Conservation (phyloP, 2,888 invertebrate species). For the Sialis fuliginosa region DNA sequence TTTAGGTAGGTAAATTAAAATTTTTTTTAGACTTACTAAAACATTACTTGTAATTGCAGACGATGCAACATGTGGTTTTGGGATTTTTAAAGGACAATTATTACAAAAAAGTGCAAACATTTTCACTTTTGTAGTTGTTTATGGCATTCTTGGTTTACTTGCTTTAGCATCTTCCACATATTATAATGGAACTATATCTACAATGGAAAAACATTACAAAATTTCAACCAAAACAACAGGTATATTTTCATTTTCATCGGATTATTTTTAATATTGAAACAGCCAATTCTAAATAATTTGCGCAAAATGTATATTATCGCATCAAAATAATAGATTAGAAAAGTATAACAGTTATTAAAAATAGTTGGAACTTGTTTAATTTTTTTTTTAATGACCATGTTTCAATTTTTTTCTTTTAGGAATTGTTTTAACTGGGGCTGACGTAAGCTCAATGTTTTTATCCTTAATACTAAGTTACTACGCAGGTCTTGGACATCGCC, state of each 20-base stretch:
- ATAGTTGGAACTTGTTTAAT: neutral
- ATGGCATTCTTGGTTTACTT: slow-evolving; percentile 47
- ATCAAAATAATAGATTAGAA: too few species aligned
- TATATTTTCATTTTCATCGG: slow-evolving; percentile 15
- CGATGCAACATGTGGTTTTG: slow-evolving; percentile 45
- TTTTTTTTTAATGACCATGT: too few species aligned
- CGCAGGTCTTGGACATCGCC: slow-evolving; percentile 50
- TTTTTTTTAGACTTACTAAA: too few species aligned
- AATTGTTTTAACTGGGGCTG: slow-evolving; percentile 54
- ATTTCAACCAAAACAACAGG: slow-evolving; percentile 53
- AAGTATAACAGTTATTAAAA: too few species aligned
- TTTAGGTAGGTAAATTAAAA: too few species aligned
- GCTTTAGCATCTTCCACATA: slow-evolving; percentile 52
- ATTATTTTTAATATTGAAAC: too few species aligned
- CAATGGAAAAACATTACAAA: slow-evolving; percentile 53
- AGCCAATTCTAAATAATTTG: too few species aligned
- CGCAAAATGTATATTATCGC: too few species aligned
- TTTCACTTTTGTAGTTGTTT: slow-evolving; percentile 39
- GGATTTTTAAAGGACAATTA: slow-evolving; percentile 35
- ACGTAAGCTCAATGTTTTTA: slow-evolving; percentile 49
- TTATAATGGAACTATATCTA: slow-evolving; percentile 56
- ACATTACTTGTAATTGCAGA: slow-evolving; percentile 16
- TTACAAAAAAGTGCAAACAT: slow-evolving; percentile 41
- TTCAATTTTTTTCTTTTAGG: slow-evolving; percentile 26
- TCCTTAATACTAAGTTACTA: slow-evolving; percentile 50